Conservation (phyloP, 2,113 vertebrate species). For the Eurypyga helias region DNA sequence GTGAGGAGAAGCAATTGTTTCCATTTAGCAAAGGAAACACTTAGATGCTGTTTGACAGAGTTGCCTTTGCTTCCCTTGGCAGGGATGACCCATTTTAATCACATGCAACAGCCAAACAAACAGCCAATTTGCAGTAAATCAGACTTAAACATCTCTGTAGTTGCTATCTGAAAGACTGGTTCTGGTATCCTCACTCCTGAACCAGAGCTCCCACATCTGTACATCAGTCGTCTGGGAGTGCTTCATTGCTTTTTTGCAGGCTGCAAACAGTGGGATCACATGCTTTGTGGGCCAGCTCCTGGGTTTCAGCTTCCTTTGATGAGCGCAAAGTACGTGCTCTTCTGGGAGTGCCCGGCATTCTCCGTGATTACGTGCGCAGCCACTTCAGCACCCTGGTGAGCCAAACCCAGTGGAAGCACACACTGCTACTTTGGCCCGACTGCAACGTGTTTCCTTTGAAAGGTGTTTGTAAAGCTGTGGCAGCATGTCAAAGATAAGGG, state of each 20-base stretch:
- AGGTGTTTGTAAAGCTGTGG: constrained; percentile 56
- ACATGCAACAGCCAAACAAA: constrained; percentile 2
- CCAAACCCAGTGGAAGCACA: constrained; percentile 17
- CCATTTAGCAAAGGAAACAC: constrained; percentile 25
- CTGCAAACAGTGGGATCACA: background rate
- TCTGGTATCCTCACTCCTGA: background rate
- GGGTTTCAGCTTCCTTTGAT: background rate
- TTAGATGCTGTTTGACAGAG: constrained; percentile 39
- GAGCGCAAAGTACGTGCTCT: background rate
- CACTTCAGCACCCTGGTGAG: background rate
- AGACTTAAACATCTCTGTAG: constrained; percentile 9
- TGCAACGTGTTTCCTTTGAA: constrained; percentile 33
- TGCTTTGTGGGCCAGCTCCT: background rate
- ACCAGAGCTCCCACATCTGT: background rate
- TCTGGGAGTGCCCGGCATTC: background rate
- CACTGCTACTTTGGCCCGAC: background rate
- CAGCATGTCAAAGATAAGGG: constrained; percentile 56
- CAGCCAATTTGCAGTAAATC: constrained; percentile 3
- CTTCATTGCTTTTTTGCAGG: background rate
- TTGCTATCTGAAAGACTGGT: background rate
- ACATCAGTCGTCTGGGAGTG: background rate
- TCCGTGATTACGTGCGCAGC: background rate
- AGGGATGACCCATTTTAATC: constrained; percentile 47
- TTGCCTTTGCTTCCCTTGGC: constrained; percentile 28
- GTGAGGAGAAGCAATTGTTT: constrained; percentile 31